These are phyloP conservation scores for Sparus aurata DNA, from an alignment of 2,797 vertebrate genomes.

Conservation along the genomic window DNA sequence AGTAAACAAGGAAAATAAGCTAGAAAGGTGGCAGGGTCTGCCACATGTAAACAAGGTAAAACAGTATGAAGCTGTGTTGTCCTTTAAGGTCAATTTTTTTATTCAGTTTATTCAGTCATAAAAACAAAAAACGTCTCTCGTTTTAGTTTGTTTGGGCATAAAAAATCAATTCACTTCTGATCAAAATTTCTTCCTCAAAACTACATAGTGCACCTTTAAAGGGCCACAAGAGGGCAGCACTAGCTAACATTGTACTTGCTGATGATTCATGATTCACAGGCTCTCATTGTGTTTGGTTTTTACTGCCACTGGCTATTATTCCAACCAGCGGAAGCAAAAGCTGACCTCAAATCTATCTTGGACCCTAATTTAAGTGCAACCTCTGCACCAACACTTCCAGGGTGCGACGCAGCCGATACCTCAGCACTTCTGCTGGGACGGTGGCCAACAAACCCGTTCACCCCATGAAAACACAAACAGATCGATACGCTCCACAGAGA, in stretches of 20 bases:
- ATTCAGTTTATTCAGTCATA: too few species aligned
- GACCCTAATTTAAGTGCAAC: slow-evolving; percentile 55
- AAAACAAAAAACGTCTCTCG: too few species aligned
- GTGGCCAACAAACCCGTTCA: slow-evolving; percentile 82
- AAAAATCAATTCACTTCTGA: too few species aligned
- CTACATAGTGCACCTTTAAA: too few species aligned
- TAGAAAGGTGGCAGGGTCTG: too few species aligned
- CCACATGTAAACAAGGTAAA: too few species aligned
- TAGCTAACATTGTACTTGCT: slow-evolving; percentile 12
- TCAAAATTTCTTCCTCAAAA: too few species aligned
- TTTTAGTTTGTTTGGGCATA: too few species aligned
- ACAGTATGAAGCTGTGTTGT: too few species aligned
- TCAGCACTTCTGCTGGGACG: slow-evolving; percentile 81
- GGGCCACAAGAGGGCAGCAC: slow-evolving; percentile 65
- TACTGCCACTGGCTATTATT: slow-evolving; percentile 26
- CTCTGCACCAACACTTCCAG: slow-evolving; percentile 60
- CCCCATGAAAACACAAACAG: slow-evolving; percentile 79
- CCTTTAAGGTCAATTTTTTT: too few species aligned
- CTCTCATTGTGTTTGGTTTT: slow-evolving; percentile 27
- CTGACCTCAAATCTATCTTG: slow-evolving; percentile 51
- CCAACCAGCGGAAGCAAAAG: slow-evolving; percentile 34
- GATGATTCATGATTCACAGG: slow-evolving; percentile 11
- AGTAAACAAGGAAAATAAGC: too few species aligned
- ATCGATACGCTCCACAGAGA: slow-evolving; percentile 77
- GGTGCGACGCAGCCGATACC: slow-evolving; percentile 59